A percentile compares a stretch with the other conserved stretches of the same genome.
Evolutionary conservation across 1,140 invertebrate genomes (phyloP).

Genomic region (Hydropsyche tenuis): DNA sequence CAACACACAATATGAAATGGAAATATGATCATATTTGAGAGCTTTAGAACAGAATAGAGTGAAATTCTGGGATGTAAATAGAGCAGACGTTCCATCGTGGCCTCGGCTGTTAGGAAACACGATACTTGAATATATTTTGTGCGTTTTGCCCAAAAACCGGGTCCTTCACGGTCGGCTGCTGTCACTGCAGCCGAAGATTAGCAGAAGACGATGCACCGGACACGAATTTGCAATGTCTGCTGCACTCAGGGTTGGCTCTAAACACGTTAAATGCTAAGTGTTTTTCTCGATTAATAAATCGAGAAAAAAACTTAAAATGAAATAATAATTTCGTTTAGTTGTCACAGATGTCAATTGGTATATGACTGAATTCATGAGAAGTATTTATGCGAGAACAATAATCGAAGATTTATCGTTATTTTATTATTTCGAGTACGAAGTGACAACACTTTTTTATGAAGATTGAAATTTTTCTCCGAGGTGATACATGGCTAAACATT

Average conservation of each 20-base stretch:
- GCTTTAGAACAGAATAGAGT: background rate
- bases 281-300: background rate
- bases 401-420: no score
- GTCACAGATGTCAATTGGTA: no score
- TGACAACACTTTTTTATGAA: no score
- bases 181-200: constrained; percentile 6
- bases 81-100: background rate
- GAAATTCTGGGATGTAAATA: background rate
- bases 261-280: background rate
- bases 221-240: background rate
- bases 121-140: constrained; percentile 21
- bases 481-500: no score
- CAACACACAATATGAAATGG: no score
- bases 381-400: no score
- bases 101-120: constrained; percentile 20
- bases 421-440: no score
- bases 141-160: constrained; percentile 41
- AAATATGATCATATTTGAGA: no score
- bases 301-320: no score
- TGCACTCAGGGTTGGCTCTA: background rate
- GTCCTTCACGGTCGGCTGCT: constrained; percentile 36
- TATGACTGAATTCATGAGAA: no score
- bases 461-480: no score
- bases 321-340: no score
- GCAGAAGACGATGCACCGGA: constrained; percentile 14